Base-by-base conservation (phyloP, 2,797 vertebrate species). In the Neomorphus geoffroyi region DNA sequence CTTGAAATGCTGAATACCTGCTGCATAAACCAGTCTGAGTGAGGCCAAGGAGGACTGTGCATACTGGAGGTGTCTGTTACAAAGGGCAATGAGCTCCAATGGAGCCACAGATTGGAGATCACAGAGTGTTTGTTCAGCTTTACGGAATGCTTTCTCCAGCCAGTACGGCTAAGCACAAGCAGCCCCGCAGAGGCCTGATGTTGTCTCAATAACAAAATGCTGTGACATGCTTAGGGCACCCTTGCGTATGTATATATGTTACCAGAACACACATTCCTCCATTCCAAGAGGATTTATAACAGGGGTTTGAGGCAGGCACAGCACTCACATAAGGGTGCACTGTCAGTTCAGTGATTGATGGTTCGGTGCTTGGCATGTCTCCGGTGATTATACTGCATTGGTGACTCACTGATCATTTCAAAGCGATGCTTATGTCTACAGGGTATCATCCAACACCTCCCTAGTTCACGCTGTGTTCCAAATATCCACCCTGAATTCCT, bases 361-460 rank as follows among this genome's bases (percentile, higher is more conserved):
- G 86, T 58, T 71, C 23, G 0, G 74, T 50, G 58, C 84, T 84
- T 51, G 78, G 46, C 82, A 23, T 5, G 57, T 43, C 91, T 66
- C 74, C 37, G 70, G 53, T 43, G 84, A 79, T 93, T 78, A 60
- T 26, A 24, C 89, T 14, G 64, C 71, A 23, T 1, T 60, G 66
- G 78, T 51, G 86, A 92, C 57, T 75, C 84, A 89, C 78, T 32
- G 57, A 88, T 74, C 89, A 74, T 78, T 84, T 84, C 84, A 77
- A 58, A 86, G 48, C 2, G 11, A 64, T 43, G 43, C n/a, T 67
- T 62, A 28, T 23, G 50, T 84, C 89, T 48, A 58, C 67, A 23
- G 75, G 58, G 41, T 64, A 82, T 58, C 80, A 73, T 83, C 73
- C 66, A 66, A 23, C 64, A 54, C 9, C 7, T 43, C 82, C 62